Percentiles rank a stretch among this genome's conserved stretches.
Conservation (phyloP, 2,797 vertebrate genomes). For the Otolemur crassicaudatus region DNA sequence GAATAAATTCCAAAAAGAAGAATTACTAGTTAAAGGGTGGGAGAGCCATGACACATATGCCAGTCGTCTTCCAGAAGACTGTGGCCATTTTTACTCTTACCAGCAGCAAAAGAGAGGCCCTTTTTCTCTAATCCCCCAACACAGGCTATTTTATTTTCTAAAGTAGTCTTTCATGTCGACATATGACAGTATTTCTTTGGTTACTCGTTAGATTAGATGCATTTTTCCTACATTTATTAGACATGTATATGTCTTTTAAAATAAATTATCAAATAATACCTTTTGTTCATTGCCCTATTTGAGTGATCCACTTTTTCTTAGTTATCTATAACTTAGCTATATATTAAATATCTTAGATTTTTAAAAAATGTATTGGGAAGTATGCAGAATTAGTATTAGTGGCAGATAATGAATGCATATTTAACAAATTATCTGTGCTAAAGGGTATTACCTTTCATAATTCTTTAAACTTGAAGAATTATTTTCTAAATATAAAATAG, state of each 20-base stretch:
- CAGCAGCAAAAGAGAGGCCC: background rate
- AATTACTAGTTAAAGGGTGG: background rate
- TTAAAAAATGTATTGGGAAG: background rate
- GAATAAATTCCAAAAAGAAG: slow-evolving; percentile 7
- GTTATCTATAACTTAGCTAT: background rate
- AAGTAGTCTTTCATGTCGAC: background rate
- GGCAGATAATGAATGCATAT: background rate
- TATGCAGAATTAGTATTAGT: background rate
- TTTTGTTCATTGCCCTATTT: background rate
- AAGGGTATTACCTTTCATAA: background rate
- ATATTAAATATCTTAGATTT: background rate
- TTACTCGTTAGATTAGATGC: background rate
- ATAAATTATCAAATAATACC: background rate
- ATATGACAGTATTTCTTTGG: background rate
- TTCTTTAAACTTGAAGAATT: slow-evolving; percentile 5
- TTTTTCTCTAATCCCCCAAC: background rate
- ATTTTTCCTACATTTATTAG: background rate
- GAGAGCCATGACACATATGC: background rate
- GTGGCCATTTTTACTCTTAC: background rate
- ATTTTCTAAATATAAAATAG: background rate
- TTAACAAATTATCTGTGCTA: background rate
- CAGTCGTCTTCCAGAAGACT: background rate
- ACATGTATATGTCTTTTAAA: background rate
- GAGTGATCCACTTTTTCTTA: background rate
- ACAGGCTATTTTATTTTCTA: slow-evolving; percentile 1